Base-by-base conservation (phyloP, 2,888 invertebrate genomes). In the Cheiracanthium punctorium region DNA sequence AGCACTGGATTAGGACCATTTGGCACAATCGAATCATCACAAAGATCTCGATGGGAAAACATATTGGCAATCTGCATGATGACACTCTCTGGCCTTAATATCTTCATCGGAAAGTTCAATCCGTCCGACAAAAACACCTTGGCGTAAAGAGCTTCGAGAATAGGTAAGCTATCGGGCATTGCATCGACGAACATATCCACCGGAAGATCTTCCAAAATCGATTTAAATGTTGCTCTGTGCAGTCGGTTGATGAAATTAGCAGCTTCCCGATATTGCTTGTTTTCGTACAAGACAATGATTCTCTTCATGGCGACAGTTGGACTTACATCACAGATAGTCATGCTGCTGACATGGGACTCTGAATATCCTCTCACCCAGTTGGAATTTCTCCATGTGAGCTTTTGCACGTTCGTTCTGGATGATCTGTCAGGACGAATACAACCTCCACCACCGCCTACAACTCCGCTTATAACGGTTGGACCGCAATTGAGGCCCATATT, bases 151-250 rank as follows among this genome's bases (percentile, higher is more conserved):
- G 97, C 96, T 91, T 97, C 97, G 89, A 98, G 93, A 71, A 97
- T 93, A 90, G 96, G 95, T 0, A 97, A 94, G 24, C 96, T 96
- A 91, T 96, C 96, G 0, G 97, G 97, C 91, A 97, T 93, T 1
- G 96, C 95, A 90, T 97, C 97, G n/a, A 97, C 94, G 89, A 97
- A 93, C 89, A 96, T 93, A 91, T 97, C 97, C 75, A 97, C 94
- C 0, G 97, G 97, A 88, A 97, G 93, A 89, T 97, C 97, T 0
- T 91, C 89, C 52, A 93, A 89, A 88, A 92, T 92, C 1, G 95
- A 94, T 88, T 95, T 95, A 89, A 97, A 93, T 1, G 96, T 96
- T 0, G 95, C 95, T 58, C 95, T 94, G 4, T 96, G 96, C 24
- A 97, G 93, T 65, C 96, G 93, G 67, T 95, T 94, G 88, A 98